phyloP scores from a whole-genome alignment of 2,113 vertebrate species.

The Tympanuchus pallidicinctus region DNA sequence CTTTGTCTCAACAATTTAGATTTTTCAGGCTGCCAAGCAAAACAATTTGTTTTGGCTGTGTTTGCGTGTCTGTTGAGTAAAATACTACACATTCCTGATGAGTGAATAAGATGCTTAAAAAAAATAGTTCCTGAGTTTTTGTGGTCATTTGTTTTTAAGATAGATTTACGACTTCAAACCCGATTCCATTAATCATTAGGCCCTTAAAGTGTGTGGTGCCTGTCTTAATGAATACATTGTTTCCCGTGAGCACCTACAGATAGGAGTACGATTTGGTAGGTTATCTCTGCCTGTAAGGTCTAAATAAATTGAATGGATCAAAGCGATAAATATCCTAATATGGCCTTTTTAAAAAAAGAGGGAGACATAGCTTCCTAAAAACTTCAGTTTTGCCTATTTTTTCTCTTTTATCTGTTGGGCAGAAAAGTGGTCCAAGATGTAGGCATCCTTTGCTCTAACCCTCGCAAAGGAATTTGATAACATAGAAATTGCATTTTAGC shows the following conservation, averaged over 20 bases:
- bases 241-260: not conserved
- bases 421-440: not conserved
- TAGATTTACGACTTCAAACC: conserved; percentile 12
- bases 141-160: conserved; percentile 72
- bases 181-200: not conserved
- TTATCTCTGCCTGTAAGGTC: not conserved
- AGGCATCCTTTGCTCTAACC: not conserved
- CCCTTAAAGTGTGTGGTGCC: not conserved
- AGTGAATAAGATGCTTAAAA: conserved; percentile 74
- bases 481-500: not conserved
- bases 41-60: conserved; percentile 71
- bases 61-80: conserved; percentile 51
- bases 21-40: conserved; percentile 69
- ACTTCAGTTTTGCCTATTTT: not conserved
- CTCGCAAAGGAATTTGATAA: not conserved
- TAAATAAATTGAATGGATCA: not conserved
- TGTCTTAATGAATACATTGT: not conserved
- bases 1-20: conserved; percentile 55
- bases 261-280: not conserved
- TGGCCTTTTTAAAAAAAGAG: not conserved
- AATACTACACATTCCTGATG: conserved; percentile 75
- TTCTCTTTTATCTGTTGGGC: not conserved
- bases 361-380: not conserved
- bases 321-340: not conserved
- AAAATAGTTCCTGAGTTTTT: conserved; percentile 51